phyloP scores from a whole-genome alignment of 2,113 vertebrate species.

The Aptenodytes forsteri region DNA sequence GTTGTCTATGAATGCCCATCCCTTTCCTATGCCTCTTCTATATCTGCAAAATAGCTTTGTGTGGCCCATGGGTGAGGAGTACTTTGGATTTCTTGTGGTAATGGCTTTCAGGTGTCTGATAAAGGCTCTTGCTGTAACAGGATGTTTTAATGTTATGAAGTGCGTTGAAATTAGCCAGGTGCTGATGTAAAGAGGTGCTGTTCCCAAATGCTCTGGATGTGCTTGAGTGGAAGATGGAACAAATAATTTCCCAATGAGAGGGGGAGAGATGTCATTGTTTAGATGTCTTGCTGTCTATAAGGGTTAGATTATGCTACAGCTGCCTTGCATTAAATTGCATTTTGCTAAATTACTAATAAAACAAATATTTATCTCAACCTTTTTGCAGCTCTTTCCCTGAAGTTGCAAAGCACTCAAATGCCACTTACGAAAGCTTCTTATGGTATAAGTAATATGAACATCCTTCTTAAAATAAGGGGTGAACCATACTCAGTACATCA shows the following conservation, averaged over 20 bases:
- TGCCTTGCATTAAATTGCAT: background rate
- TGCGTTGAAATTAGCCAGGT: background rate
- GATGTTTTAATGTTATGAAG: background rate
- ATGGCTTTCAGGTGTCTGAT: background rate
- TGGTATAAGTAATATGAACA: background rate
- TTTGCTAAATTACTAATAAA: background rate
- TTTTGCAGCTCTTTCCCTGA: background rate
- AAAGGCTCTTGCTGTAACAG: background rate
- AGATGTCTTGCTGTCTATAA: background rate
- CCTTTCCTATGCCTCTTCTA: background rate
- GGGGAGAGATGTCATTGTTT: background rate
- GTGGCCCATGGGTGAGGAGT: background rate
- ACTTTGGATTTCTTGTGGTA: background rate
- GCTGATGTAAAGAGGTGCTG: background rate
- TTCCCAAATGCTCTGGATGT: background rate
- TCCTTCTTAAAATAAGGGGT: background rate
- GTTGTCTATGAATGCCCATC: background rate
- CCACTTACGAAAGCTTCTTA: background rate
- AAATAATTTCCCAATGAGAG: background rate
- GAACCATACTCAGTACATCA: background rate
- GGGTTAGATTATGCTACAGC: background rate
- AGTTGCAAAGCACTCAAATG: background rate
- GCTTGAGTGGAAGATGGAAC: background rate
- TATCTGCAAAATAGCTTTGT: background rate
- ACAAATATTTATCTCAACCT: background rate